phyloP scores from a whole-genome alignment of 2,113 vertebrate species.

The Centropus unirufus region DNA sequence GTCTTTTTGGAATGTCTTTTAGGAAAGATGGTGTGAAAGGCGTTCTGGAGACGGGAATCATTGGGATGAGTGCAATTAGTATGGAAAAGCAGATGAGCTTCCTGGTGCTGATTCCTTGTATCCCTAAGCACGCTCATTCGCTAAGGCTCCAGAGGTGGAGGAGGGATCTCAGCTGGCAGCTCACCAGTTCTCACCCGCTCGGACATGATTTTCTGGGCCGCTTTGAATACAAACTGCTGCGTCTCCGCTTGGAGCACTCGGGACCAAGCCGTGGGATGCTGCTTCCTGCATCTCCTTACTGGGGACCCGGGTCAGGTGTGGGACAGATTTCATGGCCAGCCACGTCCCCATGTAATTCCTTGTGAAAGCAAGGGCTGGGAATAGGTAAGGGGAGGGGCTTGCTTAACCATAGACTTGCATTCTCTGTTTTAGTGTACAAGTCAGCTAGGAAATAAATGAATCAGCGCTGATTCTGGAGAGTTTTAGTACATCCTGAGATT shows the following conservation, averaged over 20 bases:
- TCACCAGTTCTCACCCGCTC: neutral
- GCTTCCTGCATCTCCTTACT: neutral
- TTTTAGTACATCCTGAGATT: neutral
- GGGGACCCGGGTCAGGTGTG: neutral
- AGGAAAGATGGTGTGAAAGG: neutral
- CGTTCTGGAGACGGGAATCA: neutral
- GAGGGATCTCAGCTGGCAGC: neutral
- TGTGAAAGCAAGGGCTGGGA: neutral
- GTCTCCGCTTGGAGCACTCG: neutral
- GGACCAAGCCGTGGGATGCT: neutral
- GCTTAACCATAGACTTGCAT: neutral
- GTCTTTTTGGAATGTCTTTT: neutral
- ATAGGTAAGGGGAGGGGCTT: neutral
- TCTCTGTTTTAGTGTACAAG: neutral
- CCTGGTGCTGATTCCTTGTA: neutral
- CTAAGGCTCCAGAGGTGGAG: neutral
- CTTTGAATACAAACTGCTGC: neutral
- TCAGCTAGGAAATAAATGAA: neutral
- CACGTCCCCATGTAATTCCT: accelerated
- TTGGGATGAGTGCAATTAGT: neutral
- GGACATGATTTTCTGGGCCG: neutral
- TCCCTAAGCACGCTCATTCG: neutral
- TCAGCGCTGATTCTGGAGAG: accelerated
- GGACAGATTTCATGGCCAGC: neutral
- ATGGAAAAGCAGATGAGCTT: neutral